Percentiles rank a stretch among this genome's conserved stretches.
phyloP scores from a whole-genome alignment of 2,888 invertebrate species.

The Falcaria lacertinaria region DNA sequence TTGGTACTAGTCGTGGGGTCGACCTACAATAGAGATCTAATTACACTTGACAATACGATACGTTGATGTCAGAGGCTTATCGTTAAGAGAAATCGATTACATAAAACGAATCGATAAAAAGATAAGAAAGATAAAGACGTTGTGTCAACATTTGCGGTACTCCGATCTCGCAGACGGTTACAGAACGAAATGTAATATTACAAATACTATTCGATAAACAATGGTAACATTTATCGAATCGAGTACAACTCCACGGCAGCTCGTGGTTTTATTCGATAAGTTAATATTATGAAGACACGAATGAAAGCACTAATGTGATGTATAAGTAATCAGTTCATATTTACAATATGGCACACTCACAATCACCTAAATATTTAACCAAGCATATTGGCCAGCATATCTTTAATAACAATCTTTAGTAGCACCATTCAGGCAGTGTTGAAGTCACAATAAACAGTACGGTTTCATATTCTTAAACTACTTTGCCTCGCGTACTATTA shows the following conservation, averaged over 20 bases:
- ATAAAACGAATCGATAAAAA: not conserved
- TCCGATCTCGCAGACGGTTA: too few species aligned
- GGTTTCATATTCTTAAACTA: too few species aligned
- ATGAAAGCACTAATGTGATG: conserved; percentile 29
- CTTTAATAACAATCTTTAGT: conserved; percentile 1
- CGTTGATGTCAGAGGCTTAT: not conserved
- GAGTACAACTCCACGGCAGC: not conserved
- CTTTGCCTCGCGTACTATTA: too few species aligned
- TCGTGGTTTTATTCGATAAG: not conserved
- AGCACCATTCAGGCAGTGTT: conserved; percentile 4
- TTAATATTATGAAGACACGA: not conserved
- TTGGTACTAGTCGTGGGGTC: conserved; percentile 19
- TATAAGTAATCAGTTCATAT: conserved; percentile 28
- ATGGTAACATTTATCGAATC: not conserved
- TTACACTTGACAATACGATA: conserved; percentile 1
- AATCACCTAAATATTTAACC: conserved; percentile 11
- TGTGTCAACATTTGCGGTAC: too few species aligned
- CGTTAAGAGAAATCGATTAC: not conserved
- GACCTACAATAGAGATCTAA: conserved; percentile 16
- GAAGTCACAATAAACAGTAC: not conserved
- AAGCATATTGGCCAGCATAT: not conserved
- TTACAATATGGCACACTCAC: conserved; percentile 28
- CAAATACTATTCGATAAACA: not conserved
- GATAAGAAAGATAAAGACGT: not conserved
- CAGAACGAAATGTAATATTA: not conserved